phyloP scores from a whole-genome alignment of 2,797 vertebrate species.

The Lycodopsis pacificus region DNA sequence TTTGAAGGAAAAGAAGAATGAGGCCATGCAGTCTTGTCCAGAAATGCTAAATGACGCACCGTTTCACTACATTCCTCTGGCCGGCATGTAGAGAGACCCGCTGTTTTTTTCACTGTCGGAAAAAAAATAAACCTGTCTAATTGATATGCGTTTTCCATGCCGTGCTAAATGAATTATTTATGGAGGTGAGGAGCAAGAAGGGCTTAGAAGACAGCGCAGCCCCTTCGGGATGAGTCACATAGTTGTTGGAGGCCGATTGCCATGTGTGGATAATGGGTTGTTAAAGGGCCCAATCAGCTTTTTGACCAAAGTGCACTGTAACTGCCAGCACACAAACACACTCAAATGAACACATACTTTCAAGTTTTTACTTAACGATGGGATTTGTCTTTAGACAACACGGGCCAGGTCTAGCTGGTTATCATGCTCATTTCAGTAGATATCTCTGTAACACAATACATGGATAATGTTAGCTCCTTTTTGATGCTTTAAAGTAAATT shows the following conservation, averaged over 20 bases:
- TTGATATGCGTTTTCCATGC: slow-evolving; percentile 81
- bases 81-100: slow-evolving; percentile 50
- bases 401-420: background rate
- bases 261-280: slow-evolving; percentile 8
- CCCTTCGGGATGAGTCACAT: slow-evolving; percentile 59
- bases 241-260: slow-evolving; percentile 38
- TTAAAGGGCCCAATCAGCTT: slow-evolving; percentile 29
- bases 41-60: slow-evolving; percentile 77
- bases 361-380: background rate
- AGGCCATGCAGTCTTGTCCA: slow-evolving; percentile 61
- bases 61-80: slow-evolving; percentile 48
- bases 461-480: background rate
- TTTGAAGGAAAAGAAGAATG: slow-evolving; percentile 38
- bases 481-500: too few relatives aligned
- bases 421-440: background rate
- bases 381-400: background rate
- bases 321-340: background rate
- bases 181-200: slow-evolving; percentile 57
- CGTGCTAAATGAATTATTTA: slow-evolving; percentile 81
- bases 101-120: slow-evolving; percentile 67
- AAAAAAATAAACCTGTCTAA: slow-evolving; percentile 76
- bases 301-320: background rate
- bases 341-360: slow-evolving; percentile 23
- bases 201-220: slow-evolving; percentile 54
- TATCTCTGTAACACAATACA: background rate